These are phyloP conservation scores for Microctenopoma steveboyesi DNA, from an alignment of 2,797 vertebrate genomes.

Conservation along the genomic window DNA sequence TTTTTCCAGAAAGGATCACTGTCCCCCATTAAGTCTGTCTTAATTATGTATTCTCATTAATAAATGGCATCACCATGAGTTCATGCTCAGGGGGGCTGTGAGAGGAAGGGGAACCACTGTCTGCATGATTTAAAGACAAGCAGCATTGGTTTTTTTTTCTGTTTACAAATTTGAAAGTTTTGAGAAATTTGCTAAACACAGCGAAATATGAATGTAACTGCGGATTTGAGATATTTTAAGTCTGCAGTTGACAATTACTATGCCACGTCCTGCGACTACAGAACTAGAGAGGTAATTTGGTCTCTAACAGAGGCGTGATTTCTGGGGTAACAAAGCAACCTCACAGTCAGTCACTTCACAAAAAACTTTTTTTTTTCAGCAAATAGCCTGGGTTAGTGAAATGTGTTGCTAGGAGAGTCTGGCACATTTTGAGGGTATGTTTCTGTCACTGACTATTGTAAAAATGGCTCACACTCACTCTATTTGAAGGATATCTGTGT, in stretches of 20 bases:
- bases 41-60: not conserved
- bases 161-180: too few species aligned
- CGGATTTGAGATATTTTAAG: not conserved
- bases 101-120: not conserved
- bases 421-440: not conserved
- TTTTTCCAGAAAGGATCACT: not conserved
- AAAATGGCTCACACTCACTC: not conserved
- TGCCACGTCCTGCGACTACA: constrained; percentile 25
- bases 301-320: constrained; percentile 15
- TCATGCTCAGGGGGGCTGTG: not conserved
- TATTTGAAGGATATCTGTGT: not conserved
- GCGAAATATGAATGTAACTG: not conserved
- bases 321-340: constrained; percentile 5
- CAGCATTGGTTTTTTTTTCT: not conserved
- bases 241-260: not conserved
- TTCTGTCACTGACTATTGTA: not conserved
- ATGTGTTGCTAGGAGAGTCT: not conserved
- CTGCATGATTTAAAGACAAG: not conserved
- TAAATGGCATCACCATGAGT: not conserved
- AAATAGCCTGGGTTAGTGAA: not conserved
- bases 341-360: not conserved
- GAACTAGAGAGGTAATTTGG: constrained; percentile 24
- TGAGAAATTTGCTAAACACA: too few species aligned
- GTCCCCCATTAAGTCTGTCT: not conserved
- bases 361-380: not conserved